Evolutionary conservation across 2,797 vertebrate species (phyloP).

Genomic region (Periophthalmus magnuspinnatus): DNA sequence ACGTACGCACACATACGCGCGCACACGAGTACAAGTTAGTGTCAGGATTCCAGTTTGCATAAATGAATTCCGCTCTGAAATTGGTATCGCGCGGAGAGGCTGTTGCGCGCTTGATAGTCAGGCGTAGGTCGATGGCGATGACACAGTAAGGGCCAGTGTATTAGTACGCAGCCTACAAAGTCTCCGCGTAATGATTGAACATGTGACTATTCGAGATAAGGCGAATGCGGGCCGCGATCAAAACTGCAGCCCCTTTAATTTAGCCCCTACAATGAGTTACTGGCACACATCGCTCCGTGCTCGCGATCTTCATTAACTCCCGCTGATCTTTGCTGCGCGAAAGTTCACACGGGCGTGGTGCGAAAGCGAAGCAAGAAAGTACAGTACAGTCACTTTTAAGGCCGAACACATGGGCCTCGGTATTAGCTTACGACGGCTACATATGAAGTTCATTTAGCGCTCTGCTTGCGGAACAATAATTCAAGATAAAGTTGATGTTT

Average conservation of each 20-base stretch:
- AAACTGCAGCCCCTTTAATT: slow-evolving; percentile 61
- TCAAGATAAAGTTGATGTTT: background rate
- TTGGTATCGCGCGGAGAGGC: slow-evolving; percentile 40
- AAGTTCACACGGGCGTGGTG: slow-evolving; percentile 30
- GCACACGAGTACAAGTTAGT: slow-evolving; percentile 21
- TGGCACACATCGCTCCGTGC: slow-evolving; percentile 56
- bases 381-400: slow-evolving; percentile 2
- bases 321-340: slow-evolving; percentile 50
- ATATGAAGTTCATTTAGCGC: background rate
- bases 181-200: slow-evolving; percentile 71
- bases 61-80: slow-evolving; percentile 55
- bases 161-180: slow-evolving; percentile 51
- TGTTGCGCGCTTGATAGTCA: slow-evolving; percentile 48
- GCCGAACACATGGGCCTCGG: background rate
- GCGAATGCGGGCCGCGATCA: slow-evolving; percentile 60
- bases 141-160: slow-evolving; percentile 47
- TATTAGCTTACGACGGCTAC: background rate
- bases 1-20: slow-evolving; percentile 28
- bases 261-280: slow-evolving; percentile 58
- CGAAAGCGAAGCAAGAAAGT: slow-evolving; percentile 17
- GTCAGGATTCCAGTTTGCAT: slow-evolving; percentile 48
- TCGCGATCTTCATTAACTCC: slow-evolving; percentile 64
- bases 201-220: slow-evolving; percentile 75
- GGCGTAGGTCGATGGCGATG: slow-evolving; percentile 49
- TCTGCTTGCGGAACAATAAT: background rate